A percentile compares a stretch with the other conserved stretches of the same genome.
Conservation (phyloP, 2,113 vertebrate species). For the Misgurnus mizolepis region DNA sequence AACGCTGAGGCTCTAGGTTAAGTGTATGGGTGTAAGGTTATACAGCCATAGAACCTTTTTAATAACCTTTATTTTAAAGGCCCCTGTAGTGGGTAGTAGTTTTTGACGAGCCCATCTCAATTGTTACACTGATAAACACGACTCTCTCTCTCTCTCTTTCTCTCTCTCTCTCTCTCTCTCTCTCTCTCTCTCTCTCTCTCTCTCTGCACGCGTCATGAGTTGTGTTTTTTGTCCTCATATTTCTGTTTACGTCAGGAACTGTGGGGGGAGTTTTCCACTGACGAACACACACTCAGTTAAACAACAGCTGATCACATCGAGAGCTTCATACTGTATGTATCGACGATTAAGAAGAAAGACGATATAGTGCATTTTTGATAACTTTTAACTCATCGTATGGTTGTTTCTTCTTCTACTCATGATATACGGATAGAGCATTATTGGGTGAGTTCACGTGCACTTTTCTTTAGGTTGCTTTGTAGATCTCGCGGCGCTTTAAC, state of each 20-base stretch:
- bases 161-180: too few relatives aligned
- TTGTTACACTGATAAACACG: not conserved
- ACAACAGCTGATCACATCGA: constrained; percentile 35
- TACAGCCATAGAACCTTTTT: too few relatives aligned
- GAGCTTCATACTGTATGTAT: not conserved
- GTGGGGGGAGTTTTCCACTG: constrained; percentile 81
- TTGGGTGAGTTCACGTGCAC: constrained; percentile 26
- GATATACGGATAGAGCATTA: constrained; percentile 3
- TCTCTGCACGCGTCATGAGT: constrained; percentile 12
- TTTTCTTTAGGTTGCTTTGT: not conserved
- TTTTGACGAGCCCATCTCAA: not conserved
- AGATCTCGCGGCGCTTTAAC: not conserved
- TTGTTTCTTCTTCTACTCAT: constrained; percentile 26
- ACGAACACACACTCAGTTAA: constrained; percentile 70
- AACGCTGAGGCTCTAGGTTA: not conserved
- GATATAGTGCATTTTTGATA: not conserved
- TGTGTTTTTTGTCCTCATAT: constrained; percentile 37
- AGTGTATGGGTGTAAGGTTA: too few relatives aligned
- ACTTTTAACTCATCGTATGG: constrained; percentile 27
- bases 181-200: not conserved
- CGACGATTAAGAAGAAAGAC: not conserved
- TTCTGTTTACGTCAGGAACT: constrained; percentile 53
- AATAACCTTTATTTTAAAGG: too few relatives aligned
- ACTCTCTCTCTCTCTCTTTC: too few relatives aligned
- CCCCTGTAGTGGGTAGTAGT: not conserved